Base-by-base conservation (phyloP, 2,113 vertebrate species). In the Pelecanus crispus region DNA sequence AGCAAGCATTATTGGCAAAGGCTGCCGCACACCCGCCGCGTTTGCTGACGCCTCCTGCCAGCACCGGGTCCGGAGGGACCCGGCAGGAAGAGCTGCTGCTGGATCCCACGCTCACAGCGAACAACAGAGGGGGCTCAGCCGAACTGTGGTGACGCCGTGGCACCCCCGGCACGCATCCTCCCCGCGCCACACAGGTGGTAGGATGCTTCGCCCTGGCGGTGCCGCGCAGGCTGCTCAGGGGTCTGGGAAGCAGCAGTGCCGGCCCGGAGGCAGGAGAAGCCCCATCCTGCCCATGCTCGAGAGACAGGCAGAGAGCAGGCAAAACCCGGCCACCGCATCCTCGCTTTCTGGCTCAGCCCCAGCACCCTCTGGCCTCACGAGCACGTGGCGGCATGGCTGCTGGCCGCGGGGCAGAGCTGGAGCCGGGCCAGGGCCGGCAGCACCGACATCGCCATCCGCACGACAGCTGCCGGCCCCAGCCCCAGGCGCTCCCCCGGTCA, bases 71-170 rank as follows among this genome's bases (percentile, higher is more conserved):
- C 11, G 2, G 38, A 63, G 81, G 72, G 75, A 86, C 28, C 47
- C 7, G 5, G 59, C 82, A 82, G 86, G 74, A 92, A 79, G 52
- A 79, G 34, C 16, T 0, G 1, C 52, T 24, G 59, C 38, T 11
- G 21, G 62, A 47, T 66, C 63, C 63, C 49, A 9, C 20, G 17
- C 31, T 83, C 2, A 0, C 10, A 4, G 38, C 38, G 20, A 71
- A 74, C 59, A 65, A 25, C 9, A 0, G 28, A 1, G 20, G 8
- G 44, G 19, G 9, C 10, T 42, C 4, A 42, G 34, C 61, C 0
- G 0, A 78, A 44, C 18, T 2, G 29, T 7, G 11, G 26, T 10
- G 19, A 55, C 11, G 28, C 67, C 40, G 49, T 10, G 9, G 50
- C 40, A n/a, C 9, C 53, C 28, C 42, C 5, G 5, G 67, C 38